Evolutionary conservation across 2,797 vertebrate genomes (phyloP), one percentile per base, ranked within the genome.

Genomic region (Iguana delicatissima): DNA sequence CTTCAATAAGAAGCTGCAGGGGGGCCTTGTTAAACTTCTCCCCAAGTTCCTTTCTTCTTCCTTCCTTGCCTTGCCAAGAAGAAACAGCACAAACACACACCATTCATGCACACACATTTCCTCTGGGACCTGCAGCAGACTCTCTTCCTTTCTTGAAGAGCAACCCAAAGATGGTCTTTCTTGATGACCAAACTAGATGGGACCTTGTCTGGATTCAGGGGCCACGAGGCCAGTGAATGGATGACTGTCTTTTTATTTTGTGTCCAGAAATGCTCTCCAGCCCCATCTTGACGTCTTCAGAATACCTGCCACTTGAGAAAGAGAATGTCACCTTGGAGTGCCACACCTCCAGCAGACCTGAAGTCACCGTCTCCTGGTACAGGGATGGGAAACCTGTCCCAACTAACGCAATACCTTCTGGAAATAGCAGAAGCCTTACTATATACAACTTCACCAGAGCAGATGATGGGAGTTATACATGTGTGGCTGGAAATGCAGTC

Each of bases 251-350:
- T 80, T 88, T 84, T 80, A 0, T 0, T 3, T 20, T 89, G 35
- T 89, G 90, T 88, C 35, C 86, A 93, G 92, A 92, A 80, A 35
- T 0, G 0, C 52, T 91, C 80, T 55, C 79, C 83, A 13, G 1
- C 3, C 94, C 94, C 6, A 1, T 0, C 4, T 6, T 93, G 7
- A 3, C 20, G 42, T 0, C 80, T 64, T 1, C 18, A 4, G 50
- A 22, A 8, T 12, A 0, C n/a, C 1, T 1, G 13, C 80, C 86
- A 0, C 0, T 81, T 29, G 86, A 91, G 35, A 79, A 82, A 0
- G 0, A 1, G 6, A 69, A 18, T 0, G 46, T 93, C 80, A 18
- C 6, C 18, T 90, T 95, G 64, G 59, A 62, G 79, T 94, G 95
- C 73, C 50, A 38, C 22, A 91, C 92, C 22, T 8, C 35, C 62